These are phyloP conservation scores for Jordanella pulchra DNA, from an alignment of 2,797 vertebrate species.

Conservation along the genomic window DNA sequence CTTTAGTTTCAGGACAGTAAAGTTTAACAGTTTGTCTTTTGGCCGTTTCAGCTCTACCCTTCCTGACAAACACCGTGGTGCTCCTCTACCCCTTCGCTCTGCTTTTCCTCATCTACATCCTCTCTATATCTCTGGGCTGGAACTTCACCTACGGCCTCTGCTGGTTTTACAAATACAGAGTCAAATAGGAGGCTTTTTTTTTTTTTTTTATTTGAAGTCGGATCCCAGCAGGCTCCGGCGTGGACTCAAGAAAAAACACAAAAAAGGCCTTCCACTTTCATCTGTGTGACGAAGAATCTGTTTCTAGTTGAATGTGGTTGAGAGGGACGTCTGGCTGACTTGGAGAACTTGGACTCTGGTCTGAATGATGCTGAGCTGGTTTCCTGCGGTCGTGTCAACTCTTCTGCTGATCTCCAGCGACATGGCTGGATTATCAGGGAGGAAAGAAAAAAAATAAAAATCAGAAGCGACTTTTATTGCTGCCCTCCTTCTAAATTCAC, in stretches of 20 bases:
- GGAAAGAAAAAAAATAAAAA: conserved; percentile 19
- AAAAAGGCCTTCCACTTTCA: conserved; percentile 12
- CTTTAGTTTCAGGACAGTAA: background rate
- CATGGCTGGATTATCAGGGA: conserved; percentile 28
- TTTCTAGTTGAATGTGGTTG: conserved; percentile 22
- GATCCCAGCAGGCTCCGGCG: conserved; percentile 22
- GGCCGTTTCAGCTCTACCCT: conserved; percentile 84
- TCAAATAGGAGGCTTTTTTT: conserved; percentile 75
- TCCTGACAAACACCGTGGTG: conserved; percentile 93
- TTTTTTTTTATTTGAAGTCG: background rate
- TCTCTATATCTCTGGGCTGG: conserved; percentile 93
- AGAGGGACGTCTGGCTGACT: conserved; percentile 20
- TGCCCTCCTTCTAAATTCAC: conserved; percentile 74
- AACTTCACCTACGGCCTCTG: conserved; percentile 94
- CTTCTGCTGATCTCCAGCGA: conserved; percentile 32
- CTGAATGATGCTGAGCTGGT: conserved; percentile 2
- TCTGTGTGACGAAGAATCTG: conserved; percentile 6
- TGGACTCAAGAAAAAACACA: background rate
- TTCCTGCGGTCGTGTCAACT: conserved; percentile 20
- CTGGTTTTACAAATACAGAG: conserved; percentile 93
- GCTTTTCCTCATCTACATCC: conserved; percentile 87
- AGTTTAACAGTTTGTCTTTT: background rate
- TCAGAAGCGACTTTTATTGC: conserved; percentile 33
- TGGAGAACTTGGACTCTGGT: conserved; percentile 11
- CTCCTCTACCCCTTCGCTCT: conserved; percentile 94